A percentile compares a stretch with the other conserved stretches of the same genome.
Conservation (phyloP, 2,888 invertebrate species). For the Melieria crassipennis region DNA sequence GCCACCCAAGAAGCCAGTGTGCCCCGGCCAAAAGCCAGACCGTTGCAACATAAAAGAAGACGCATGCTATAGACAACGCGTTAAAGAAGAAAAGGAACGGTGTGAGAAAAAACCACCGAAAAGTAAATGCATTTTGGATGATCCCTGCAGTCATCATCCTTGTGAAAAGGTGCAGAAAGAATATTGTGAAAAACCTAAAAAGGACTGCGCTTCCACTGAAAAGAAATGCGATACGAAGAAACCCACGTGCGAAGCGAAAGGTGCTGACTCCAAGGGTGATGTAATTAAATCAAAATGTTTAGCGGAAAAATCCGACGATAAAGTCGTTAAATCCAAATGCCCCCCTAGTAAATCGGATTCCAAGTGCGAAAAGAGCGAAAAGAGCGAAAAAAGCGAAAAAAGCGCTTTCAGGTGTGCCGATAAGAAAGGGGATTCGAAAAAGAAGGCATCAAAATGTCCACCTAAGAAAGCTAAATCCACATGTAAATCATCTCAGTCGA, state of each 20-base stretch:
- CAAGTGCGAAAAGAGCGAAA: neutral
- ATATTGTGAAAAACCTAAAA: conserved; percentile 38
- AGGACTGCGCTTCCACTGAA: conserved; percentile 14
- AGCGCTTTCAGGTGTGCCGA: conserved; percentile 5
- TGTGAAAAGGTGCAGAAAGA: conserved; percentile 36
- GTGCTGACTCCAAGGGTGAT: too few relatives aligned
- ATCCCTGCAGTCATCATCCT: conserved; percentile 24
- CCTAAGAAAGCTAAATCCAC: too few relatives aligned
- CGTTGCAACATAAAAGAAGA: conserved; percentile 27
- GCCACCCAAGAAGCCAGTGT: conserved; percentile 14
- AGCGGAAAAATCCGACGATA: too few relatives aligned
- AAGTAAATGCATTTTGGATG: conserved; percentile 19
- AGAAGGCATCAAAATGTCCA: neutral
- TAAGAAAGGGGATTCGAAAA: conserved; percentile 1
- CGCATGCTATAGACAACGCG: neutral
- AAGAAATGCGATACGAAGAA: neutral
- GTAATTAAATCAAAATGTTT: too few relatives aligned
- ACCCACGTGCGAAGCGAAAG: neutral
- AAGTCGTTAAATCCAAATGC: neutral
- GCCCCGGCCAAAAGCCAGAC: conserved; percentile 26
- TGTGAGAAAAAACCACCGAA: conserved; percentile 15
- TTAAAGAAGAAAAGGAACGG: too few relatives aligned
- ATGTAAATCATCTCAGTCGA: neutral
- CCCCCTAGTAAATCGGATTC: neutral
- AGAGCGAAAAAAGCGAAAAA: conserved; percentile 15